A percentile compares a stretch with the other conserved stretches of the same genome.
These are phyloP conservation scores for Catostomus latipinnis DNA, from an alignment of 2,797 vertebrate species.

Conservation along the genomic window DNA sequence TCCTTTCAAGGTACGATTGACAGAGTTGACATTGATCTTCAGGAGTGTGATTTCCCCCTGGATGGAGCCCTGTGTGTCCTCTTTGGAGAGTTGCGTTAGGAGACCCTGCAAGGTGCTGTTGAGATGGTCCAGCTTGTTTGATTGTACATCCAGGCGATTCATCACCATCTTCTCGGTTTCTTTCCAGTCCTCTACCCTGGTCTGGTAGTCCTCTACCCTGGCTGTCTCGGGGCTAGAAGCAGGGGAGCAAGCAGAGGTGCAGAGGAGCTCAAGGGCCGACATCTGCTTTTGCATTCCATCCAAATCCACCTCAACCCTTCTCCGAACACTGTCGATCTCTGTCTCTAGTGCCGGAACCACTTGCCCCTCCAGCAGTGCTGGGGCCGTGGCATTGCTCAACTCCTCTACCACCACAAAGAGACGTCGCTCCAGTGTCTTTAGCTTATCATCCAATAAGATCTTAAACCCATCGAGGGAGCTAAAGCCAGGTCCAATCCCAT, in stretches of 20 bases:
- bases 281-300: constrained; percentile 87
- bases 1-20: constrained; percentile 93
- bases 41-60: constrained; percentile 96
- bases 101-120: constrained; percentile 87
- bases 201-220: constrained; percentile 61
- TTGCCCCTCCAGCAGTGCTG: constrained; percentile 81
- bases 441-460: constrained; percentile 85
- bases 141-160: constrained; percentile 81
- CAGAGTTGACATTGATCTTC: constrained; percentile 93
- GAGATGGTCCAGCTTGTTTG: constrained; percentile 79
- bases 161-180: constrained; percentile 80
- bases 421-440: constrained; percentile 89
- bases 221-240: constrained; percentile 77
- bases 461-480: constrained; percentile 82
- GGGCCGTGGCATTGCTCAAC: constrained; percentile 79
- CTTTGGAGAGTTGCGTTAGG: constrained; percentile 81
- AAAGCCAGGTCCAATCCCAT: constrained; percentile 63
- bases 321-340: constrained; percentile 82
- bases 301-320: constrained; percentile 78
- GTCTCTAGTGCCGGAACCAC: constrained; percentile 85
- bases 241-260: constrained; percentile 83
- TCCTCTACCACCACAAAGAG: constrained; percentile 86
- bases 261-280: constrained; percentile 85
- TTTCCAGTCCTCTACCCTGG: constrained; percentile 67
- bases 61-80: constrained; percentile 77